Conservation (phyloP, 2,113 vertebrate genomes). For the Platichthys flesus region DNA sequence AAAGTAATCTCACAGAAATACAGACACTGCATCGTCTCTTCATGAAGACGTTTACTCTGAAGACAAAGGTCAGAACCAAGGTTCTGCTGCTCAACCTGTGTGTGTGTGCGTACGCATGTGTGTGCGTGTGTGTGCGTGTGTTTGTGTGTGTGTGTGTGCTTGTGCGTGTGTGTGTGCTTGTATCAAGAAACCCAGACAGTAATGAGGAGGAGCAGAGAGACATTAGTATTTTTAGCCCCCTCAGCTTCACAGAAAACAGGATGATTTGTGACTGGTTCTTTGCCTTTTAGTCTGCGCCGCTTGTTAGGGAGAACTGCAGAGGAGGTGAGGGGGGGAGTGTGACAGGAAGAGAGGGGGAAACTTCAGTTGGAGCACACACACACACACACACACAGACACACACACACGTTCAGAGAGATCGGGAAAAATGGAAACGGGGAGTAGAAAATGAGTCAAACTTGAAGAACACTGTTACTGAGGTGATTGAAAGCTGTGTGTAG, state of each 20-base stretch:
- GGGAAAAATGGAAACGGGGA: background rate
- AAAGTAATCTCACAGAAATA: too few relatives aligned
- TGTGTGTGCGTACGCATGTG: constrained; percentile 2
- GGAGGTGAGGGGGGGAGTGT: background rate
- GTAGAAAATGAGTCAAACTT: constrained; percentile 17
- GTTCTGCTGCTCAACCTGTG: background rate
- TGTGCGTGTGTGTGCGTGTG: background rate
- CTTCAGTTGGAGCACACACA: constrained; percentile 7
- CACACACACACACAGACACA: background rate
- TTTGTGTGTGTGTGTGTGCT: background rate
- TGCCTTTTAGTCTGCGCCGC: constrained; percentile 43
- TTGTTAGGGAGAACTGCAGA: constrained; percentile 52
- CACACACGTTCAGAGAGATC: background rate
- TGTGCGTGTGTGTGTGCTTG: background rate
- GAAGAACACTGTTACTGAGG: constrained; percentile 8
- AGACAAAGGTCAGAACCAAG: too few relatives aligned
- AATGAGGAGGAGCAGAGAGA: constrained; percentile 50
- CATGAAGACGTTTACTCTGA: too few relatives aligned
- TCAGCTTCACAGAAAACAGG: constrained; percentile 39
- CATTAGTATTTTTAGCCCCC: constrained; percentile 64
- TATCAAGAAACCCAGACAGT: constrained; percentile 32
- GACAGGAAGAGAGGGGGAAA: constrained; percentile 6
- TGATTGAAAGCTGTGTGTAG: constrained; percentile 1
- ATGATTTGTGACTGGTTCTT: constrained; percentile 47
- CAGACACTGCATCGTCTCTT: too few relatives aligned